phyloP scores from a whole-genome alignment of 2,888 invertebrate genomes.

The Baronia brevicornis region DNA sequence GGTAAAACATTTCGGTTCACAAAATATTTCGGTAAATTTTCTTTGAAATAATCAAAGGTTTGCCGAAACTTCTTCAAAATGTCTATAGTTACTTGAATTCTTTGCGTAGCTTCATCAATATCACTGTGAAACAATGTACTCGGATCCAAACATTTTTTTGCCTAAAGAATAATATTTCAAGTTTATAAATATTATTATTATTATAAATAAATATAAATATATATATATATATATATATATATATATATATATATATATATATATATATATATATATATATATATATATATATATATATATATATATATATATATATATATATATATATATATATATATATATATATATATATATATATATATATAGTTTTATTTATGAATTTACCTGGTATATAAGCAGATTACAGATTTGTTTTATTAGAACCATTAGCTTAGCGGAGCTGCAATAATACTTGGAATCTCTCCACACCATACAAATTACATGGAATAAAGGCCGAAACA shows the following conservation, averaged over 20 bases:
- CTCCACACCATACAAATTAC: slow-evolving; percentile 93
- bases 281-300: not conserved
- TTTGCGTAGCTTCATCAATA: slow-evolving; percentile 92
- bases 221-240: not conserved
- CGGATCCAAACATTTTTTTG: slow-evolving; percentile 91
- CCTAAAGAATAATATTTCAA: slow-evolving; percentile 78
- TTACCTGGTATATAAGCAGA: slow-evolving; percentile 89
- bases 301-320: slow-evolving; percentile 35
- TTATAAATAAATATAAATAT: slow-evolving; percentile 1
- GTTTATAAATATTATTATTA: too few relatives aligned
- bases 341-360: not conserved
- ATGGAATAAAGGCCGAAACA: slow-evolving; percentile 89
- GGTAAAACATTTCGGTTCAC: slow-evolving; percentile 70
- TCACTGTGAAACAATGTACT: slow-evolving; percentile 95
- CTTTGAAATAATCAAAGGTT: slow-evolving; percentile 82
- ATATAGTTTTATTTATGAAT: not conserved
- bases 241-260: slow-evolving; percentile 36
- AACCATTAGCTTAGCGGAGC: slow-evolving; percentile 90
- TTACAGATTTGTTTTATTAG: slow-evolving; percentile 93
- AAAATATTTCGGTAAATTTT: slow-evolving; percentile 80
- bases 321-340: slow-evolving; percentile 1
- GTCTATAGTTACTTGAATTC: slow-evolving; percentile 81
- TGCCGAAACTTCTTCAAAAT: slow-evolving; percentile 78
- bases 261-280: slow-evolving; percentile 1
- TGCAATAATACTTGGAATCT: slow-evolving; percentile 92